Evolutionary conservation across 2,888 invertebrate species (phyloP), one percentile per base, ranked within the genome.

Genomic region (Thera obeliscata): DNA sequence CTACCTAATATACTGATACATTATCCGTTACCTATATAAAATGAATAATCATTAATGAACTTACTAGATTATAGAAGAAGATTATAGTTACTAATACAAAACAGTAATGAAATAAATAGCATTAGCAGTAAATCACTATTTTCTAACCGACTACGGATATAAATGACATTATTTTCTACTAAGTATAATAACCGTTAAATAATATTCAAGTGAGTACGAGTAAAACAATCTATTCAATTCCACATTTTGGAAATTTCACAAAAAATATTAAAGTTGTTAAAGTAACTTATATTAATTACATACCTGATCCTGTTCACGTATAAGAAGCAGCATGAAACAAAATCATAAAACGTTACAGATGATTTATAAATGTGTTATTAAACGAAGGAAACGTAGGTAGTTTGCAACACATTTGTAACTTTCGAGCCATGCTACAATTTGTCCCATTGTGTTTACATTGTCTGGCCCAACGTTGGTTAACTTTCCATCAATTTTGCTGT

Each of bases 271-370:
- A 41, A 46, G 9, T 9, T 46, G 43, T 38, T 57, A 12, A 22
- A 38, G 4, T 49, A 43, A 61, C 50, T 56, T 61, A 52, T 46
- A 46, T 55, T 35, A 52, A 78, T 72, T 81, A 91, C 92, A 86
- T 91, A 92, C 92, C 92, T 92, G 92, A 79, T 92, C 92, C 92
- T 92, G 79, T 74, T 67, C 12, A 33, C 56, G 57, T 61, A 66
- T 63, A 70, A 63, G 68, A 72, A 77, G 79, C 70, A 71, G 86
- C 90, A 85, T 91, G 91, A 80, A 92, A 91, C 84, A 90, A 88
- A 85, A 79, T 66, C 65, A 22, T 9, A 52, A 7, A 52, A 33
- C 8, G 33, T 50, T 50, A 12, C 50, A 54, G 46, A 69, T 66
- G 56, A 57, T 65, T 67, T 62, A 67, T 64, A 66, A 50, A 69